Evolutionary conservation across 2,113 vertebrate genomes (phyloP).

Genomic region (Cromileptes altivelis): DNA sequence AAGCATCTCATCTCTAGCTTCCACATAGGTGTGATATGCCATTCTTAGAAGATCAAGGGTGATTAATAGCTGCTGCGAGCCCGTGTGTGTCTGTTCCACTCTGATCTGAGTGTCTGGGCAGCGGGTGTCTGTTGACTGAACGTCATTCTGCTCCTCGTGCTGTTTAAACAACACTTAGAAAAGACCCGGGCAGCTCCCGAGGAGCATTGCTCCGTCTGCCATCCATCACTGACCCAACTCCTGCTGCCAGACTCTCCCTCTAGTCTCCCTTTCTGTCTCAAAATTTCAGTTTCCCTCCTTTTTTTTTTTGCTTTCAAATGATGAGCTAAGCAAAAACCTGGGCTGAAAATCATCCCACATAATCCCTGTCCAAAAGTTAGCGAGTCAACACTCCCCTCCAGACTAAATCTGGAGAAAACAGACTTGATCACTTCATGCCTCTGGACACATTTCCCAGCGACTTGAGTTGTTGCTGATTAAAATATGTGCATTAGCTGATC

Average conservation of each 20-base stretch:
- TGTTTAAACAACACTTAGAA: slow-evolving; percentile 89
- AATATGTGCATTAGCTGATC: slow-evolving; percentile 69
- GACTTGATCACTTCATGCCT: slow-evolving; percentile 36
- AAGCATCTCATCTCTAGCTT: slow-evolving; percentile 36
- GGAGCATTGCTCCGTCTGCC: slow-evolving; percentile 59
- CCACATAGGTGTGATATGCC: slow-evolving; percentile 60
- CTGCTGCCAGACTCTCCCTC: slow-evolving; percentile 28
- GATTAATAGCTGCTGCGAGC: slow-evolving; percentile 70
- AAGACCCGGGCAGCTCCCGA: slow-evolving; percentile 82
- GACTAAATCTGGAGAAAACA: slow-evolving; percentile 35
- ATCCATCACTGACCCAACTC: slow-evolving; percentile 57
- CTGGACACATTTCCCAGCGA: slow-evolving; percentile 60
- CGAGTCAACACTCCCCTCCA: slow-evolving; percentile 17
- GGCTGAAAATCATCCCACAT: slow-evolving; percentile 9
- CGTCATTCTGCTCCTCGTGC: slow-evolving; percentile 84
- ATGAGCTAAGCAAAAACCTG: slow-evolving; percentile 19
- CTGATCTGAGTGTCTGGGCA: slow-evolving; percentile 85
- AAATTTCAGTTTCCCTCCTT: background rate
- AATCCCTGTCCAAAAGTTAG: slow-evolving; percentile 15
- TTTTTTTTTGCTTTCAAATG: slow-evolving; percentile 1
- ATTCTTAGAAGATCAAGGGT: slow-evolving; percentile 34
- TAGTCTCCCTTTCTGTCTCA: background rate
- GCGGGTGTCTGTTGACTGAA: slow-evolving; percentile 86
- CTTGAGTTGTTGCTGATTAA: slow-evolving; percentile 67
- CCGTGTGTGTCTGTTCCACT: slow-evolving; percentile 80